phyloP scores from a whole-genome alignment of 2,888 invertebrate genomes.

The Orthosia gothica region DNA sequence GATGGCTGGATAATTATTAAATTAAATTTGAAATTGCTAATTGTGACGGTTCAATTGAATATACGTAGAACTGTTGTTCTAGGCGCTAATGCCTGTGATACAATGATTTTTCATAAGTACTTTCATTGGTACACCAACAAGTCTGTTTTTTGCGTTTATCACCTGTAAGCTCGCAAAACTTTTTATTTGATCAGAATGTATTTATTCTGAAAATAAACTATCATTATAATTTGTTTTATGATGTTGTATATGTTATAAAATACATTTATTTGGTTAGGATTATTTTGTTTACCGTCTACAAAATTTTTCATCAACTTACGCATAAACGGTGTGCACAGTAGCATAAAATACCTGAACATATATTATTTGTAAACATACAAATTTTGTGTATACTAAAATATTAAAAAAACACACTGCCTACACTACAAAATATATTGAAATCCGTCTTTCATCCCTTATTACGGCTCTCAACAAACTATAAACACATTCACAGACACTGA shows the following conservation, averaged over 20 bases:
- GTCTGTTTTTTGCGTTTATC: no score
- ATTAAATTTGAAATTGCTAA: neutral
- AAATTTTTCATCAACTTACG: neutral
- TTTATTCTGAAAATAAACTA: no score
- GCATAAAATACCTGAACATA: neutral
- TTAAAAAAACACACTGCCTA: slow-evolving; percentile 14
- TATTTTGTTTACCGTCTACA: neutral
- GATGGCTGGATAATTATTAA: slow-evolving; percentile 5
- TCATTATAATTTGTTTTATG: no score
- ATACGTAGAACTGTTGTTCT: no score
- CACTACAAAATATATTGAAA: slow-evolving; percentile 21
- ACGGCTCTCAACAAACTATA: slow-evolving; percentile 49
- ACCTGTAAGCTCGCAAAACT: no score
- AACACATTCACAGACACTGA: slow-evolving; percentile 64
- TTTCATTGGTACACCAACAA: no score
- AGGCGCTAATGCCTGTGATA: no score
- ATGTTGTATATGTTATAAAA: neutral
- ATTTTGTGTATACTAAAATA: neutral
- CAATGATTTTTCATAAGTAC: no score
- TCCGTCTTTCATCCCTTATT: slow-evolving; percentile 58
- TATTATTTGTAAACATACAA: no score
- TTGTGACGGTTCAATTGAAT: no score
- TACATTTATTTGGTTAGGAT: neutral
- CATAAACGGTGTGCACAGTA: neutral
- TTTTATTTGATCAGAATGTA: no score